A percentile compares a stretch with the other conserved stretches of the same genome.
phyloP scores from a whole-genome alignment of 2,113 vertebrate species.

The Montifringilla adamsi region DNA sequence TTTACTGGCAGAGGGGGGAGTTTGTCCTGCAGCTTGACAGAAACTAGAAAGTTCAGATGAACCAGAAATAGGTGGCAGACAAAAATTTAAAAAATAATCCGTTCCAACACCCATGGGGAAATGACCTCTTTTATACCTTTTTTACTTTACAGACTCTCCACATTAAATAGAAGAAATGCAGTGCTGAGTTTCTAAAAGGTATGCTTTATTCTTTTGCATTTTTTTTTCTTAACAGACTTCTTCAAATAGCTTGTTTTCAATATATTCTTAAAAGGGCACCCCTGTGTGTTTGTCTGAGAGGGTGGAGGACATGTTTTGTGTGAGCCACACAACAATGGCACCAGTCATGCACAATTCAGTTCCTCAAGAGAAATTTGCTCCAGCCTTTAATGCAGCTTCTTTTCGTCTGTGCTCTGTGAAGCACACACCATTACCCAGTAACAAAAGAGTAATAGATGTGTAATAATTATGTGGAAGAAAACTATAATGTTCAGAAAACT shows the following conservation, averaged over 20 bases:
- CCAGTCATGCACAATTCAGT: accelerated
- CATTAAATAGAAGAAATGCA: not conserved
- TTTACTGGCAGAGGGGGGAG: not conserved
- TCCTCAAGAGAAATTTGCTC: not conserved
- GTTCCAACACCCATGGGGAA: not conserved
- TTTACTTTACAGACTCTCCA: not conserved
- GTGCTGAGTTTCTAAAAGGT: not conserved
- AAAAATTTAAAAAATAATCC: not conserved
- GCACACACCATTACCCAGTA: not conserved
- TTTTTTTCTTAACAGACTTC: not conserved
- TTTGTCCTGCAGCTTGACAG: not conserved
- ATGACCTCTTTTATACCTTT: not conserved
- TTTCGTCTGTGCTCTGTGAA: not conserved
- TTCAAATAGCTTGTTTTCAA: not conserved
- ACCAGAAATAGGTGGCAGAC: not conserved
- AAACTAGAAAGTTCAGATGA: not conserved
- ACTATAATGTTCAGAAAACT: not conserved
- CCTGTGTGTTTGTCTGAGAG: not conserved
- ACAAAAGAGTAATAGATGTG: not conserved
- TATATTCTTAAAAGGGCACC: not conserved
- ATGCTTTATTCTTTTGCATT: not conserved
- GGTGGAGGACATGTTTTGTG: not conserved
- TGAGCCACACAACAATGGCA: not conserved
- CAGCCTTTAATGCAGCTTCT: not conserved
- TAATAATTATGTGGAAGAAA: not conserved